These are phyloP conservation scores for Eupsilia transversa DNA, from an alignment of 2,888 invertebrate species.

Conservation along the genomic window DNA sequence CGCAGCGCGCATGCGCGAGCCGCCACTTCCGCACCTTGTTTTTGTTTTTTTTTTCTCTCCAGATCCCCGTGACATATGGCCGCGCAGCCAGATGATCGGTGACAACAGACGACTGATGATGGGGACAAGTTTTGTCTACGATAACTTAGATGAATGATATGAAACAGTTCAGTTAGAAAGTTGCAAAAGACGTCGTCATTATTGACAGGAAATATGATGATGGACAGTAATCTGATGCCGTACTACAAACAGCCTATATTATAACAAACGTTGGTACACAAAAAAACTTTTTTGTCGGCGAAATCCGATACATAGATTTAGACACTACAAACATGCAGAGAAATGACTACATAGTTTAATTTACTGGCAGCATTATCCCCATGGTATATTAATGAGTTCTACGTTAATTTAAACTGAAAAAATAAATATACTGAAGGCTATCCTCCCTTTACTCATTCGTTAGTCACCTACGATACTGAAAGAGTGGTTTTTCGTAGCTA, in stretches of 20 bases:
- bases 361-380: conserved; percentile 6
- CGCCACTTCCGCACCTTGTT: conserved; percentile 78
- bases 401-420: not conserved
- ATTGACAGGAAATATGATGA: conserved; percentile 54
- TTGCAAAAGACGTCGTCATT: conserved; percentile 48
- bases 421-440: not conserved
- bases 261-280: conserved; percentile 14
- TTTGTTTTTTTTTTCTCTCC: conserved; percentile 72
- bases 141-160: conserved; percentile 63
- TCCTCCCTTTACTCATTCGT: not conserved
- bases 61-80: conserved; percentile 68
- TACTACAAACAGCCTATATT: conserved; percentile 27
- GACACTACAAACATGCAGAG: conserved; percentile 11
- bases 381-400: not conserved
- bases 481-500: conserved; percentile 36
- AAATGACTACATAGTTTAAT: conserved; percentile 16
- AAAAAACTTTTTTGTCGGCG: conserved; percentile 10
- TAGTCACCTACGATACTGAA: conserved; percentile 13
- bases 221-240: conserved; percentile 52
- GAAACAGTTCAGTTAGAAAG: conserved; percentile 58
- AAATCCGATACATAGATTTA: conserved; percentile 37
- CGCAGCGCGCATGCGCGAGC: conserved; percentile 80
- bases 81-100: conserved; percentile 62
- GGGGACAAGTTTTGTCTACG: conserved; percentile 62
- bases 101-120: conserved; percentile 62